Base-by-base conservation (phyloP, 23 tunicate species). In the Ascidia mentula region DNA sequence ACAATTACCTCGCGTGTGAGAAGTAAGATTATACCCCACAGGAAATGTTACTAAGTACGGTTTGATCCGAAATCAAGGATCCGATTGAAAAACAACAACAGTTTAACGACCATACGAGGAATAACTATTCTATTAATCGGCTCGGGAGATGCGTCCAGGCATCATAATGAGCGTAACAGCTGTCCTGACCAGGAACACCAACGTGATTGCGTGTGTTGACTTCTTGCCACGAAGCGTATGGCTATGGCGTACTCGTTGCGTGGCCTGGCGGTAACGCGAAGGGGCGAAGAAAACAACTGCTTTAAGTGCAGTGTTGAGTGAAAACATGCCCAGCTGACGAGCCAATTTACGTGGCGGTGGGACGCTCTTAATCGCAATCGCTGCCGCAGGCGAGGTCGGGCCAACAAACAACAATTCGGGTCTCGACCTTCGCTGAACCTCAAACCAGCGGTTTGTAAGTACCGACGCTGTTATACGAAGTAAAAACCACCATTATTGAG, bases 321-420 rank as follows among this genome's bases (percentile, higher is more conserved):
- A 15, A 9, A 42, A 42, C 53, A 42, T 9, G 65, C 24, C 65
- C 65, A 53, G 65, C 7, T 53, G 65, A 53, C 65, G 13, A 53
- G 65, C 65, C 65, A 53, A 53, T 53, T 53, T 53, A 53, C 65
- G 24, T 20, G 12, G 28, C 13, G n/a, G n/a, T n/a, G n/a, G n/a
- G n/a, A 53, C 65, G 24, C 65, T 53, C 13, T 20, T 53, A 28
- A 53, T 20, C 65, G 12, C 2, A 53, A 53, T 53, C 13, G 4
- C 65, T 1, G 65, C 65, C 65, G 65, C 65, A 53, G 65, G 65
- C 65, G 24, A 53, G 65, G 65, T 53, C 65, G 65, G 24, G 28
- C 28, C 24, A 53, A 53, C 65, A 28, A 53, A 53, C 65, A 53
- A 53, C 65, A 53, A 53, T n/a, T n/a, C n/a, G n/a, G n/a, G 65